Conservation (phyloP, 1,140 invertebrate species). For the Latrodectus geometricus region DNA sequence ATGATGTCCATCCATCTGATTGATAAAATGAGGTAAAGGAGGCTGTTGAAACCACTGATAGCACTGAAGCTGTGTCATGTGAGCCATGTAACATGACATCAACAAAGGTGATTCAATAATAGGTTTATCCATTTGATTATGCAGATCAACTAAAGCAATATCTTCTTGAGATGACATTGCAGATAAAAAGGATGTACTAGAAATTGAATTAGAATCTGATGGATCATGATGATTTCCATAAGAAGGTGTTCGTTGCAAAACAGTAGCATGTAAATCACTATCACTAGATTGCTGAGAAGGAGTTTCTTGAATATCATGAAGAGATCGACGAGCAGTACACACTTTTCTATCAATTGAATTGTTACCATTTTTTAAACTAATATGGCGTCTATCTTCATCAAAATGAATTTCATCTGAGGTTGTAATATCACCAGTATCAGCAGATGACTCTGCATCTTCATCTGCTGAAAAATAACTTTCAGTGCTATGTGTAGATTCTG, state of each 20-base stretch:
- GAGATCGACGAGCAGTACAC: slow-evolving; percentile 39
- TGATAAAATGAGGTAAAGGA: slow-evolving; percentile 63
- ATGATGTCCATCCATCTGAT: slow-evolving; percentile 48
- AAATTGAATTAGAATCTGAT: slow-evolving; percentile 66
- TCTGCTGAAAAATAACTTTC: slow-evolving; percentile 92
- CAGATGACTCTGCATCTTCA: slow-evolving; percentile 75
- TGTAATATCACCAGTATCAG: slow-evolving; percentile 23
- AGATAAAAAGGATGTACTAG: slow-evolving; percentile 83
- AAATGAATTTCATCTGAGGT: slow-evolving; percentile 13
- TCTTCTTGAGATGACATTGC: slow-evolving; percentile 94
- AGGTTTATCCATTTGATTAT: slow-evolving; percentile 94
- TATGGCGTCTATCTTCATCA: slow-evolving; percentile 45
- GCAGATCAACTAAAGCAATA: slow-evolving; percentile 90
- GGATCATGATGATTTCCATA: slow-evolving; percentile 61
- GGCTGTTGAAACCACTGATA: slow-evolving; percentile 69
- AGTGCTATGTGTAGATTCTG: slow-evolving; percentile 82
- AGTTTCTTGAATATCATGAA: slow-evolving; percentile 63
- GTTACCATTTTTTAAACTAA: slow-evolving; percentile 43
- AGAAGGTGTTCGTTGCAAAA: slow-evolving; percentile 56
- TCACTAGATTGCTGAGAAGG: slow-evolving; percentile 63
- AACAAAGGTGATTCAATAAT: slow-evolving; percentile 89
- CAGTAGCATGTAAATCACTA: slow-evolving; percentile 54
- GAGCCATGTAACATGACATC: slow-evolving; percentile 94
- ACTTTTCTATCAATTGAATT: slow-evolving; percentile 60
- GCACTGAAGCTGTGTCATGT: slow-evolving; percentile 81